These are phyloP conservation scores for Florisuga fusca DNA, from an alignment of 2,797 vertebrate genomes.

Conservation along the genomic window DNA sequence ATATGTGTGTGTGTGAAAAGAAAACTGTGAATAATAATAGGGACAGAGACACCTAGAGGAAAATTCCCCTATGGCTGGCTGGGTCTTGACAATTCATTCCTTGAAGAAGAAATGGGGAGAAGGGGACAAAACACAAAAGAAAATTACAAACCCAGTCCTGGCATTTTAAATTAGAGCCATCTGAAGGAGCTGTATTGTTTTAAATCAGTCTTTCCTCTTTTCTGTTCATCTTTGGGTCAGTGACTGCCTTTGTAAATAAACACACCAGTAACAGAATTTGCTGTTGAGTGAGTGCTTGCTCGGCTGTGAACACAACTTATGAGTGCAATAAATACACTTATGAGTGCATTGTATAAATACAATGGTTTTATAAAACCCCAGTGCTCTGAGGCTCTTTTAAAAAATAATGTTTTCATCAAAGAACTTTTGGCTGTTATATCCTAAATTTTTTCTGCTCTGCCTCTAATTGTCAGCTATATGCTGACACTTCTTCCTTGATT, in stretches of 20 bases:
- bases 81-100: background rate
- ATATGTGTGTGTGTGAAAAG: background rate
- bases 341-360: slow-evolving; percentile 19
- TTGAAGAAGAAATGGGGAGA: background rate
- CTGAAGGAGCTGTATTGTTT: slow-evolving; percentile 12
- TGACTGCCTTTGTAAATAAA: slow-evolving; percentile 57
- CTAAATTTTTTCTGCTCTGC: background rate
- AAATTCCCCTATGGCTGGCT: background rate
- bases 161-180: slow-evolving; percentile 52
- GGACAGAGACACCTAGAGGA: slow-evolving; percentile 54
- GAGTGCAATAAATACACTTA: slow-evolving; percentile 43
- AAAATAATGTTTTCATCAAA: slow-evolving; percentile 32
- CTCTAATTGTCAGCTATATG: background rate
- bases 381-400: background rate
- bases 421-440: background rate
- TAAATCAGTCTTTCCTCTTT: slow-evolving; percentile 6
- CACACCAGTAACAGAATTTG: background rate
- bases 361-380: slow-evolving; percentile 1
- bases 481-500: background rate
- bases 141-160: background rate
- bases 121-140: background rate
- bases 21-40: background rate
- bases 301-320: slow-evolving; percentile 8
- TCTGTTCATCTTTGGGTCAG: background rate
- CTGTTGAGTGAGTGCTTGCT: slow-evolving; percentile 21